Evolutionary conservation across 2,888 invertebrate species (phyloP).

Genomic region (Trachelus tabidus): DNA sequence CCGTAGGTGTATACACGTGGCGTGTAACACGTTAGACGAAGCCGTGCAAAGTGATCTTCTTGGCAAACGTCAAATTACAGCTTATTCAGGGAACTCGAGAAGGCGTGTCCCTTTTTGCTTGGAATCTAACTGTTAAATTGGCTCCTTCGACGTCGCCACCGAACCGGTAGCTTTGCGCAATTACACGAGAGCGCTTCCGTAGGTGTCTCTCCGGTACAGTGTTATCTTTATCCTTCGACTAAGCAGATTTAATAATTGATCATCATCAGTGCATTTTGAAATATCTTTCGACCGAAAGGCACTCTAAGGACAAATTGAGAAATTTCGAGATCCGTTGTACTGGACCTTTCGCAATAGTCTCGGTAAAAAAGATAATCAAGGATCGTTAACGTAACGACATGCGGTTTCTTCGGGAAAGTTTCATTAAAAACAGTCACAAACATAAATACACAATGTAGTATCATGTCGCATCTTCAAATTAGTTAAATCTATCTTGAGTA

Average conservation of each 20-base stretch:
- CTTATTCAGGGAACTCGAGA: not conserved
- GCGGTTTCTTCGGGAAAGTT: not conserved
- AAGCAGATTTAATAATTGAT: not conserved
- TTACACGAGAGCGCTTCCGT: not conserved
- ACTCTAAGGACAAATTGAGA: not conserved
- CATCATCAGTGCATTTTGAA: not conserved
- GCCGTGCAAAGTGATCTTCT: not conserved
- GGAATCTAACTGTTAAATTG: not conserved
- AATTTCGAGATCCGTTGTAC: not conserved
- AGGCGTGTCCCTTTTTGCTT: conserved; percentile 2
- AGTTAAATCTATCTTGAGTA: not conserved
- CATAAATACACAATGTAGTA: not conserved
- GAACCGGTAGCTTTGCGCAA: not conserved
- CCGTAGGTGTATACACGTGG: not conserved
- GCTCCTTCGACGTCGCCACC: not conserved
- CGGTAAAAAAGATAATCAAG: not conserved
- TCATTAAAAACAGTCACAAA: not conserved
- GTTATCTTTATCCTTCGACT: not conserved
- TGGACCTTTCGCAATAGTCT: not conserved
- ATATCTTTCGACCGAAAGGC: not conserved
- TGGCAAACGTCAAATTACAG: not conserved
- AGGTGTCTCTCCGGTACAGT: not conserved
- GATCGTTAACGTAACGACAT: not conserved
- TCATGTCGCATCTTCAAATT: not conserved
- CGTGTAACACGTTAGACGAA: not conserved